These are phyloP conservation scores for Porites australiensis DNA, from an alignment of 64 coral and sea anemone genomes.

Conservation along the genomic window DNA sequence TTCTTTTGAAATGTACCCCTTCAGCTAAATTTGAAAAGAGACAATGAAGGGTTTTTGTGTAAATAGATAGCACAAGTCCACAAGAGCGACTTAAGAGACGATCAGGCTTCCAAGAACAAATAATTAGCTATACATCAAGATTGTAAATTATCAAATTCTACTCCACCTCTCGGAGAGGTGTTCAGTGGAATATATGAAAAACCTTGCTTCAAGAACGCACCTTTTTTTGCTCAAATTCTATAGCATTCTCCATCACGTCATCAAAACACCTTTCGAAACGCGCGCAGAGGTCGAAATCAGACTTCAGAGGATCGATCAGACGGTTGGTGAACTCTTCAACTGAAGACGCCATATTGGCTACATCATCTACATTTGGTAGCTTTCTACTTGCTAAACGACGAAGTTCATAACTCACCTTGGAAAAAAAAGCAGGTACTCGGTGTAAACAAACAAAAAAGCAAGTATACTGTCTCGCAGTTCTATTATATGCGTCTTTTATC, in stretches of 20 bases:
- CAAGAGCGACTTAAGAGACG: too few species aligned
- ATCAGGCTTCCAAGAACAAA: too few species aligned
- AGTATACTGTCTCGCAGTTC: not conserved
- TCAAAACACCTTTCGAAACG: not conserved
- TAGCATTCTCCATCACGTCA: constrained; percentile 11
- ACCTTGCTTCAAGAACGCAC: not conserved
- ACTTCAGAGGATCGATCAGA: constrained; percentile 1
- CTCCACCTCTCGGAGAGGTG: too few species aligned
- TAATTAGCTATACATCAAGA: too few species aligned
- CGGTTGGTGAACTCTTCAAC: constrained; percentile 24
- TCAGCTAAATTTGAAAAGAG: too few species aligned
- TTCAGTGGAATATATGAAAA: too few species aligned
- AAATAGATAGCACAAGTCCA: too few species aligned
- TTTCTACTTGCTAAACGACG: not conserved
- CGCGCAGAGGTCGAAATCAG: not conserved
- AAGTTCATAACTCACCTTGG: constrained; percentile 15
- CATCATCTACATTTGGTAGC: not conserved
- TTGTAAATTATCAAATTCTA: too few species aligned
- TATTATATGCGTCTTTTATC: not conserved
- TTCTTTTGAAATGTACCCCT: too few species aligned
- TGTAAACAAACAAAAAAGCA: not conserved
- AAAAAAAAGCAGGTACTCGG: too few species aligned
- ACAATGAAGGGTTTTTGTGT: too few species aligned
- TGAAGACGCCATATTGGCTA: not conserved
- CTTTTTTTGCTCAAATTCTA: not conserved